Percentiles rank a stretch among this genome's conserved stretches.
These are phyloP conservation scores for Drosophila formosana DNA, from an alignment of 2,888 invertebrate species.

Conservation along the genomic window DNA sequence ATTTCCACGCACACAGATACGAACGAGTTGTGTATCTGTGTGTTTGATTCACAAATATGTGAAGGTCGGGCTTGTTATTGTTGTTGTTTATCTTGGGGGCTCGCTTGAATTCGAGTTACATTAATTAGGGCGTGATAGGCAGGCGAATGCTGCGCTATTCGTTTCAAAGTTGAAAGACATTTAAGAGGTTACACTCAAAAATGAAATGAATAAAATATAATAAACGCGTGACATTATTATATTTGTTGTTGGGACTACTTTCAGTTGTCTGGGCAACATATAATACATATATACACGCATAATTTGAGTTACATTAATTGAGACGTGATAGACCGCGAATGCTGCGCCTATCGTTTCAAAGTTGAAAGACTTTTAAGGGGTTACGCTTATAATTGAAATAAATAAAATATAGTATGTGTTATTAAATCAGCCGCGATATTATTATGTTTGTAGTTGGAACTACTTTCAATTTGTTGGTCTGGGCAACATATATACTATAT, in stretches of 20 bases:
- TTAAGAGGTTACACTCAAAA: not conserved
- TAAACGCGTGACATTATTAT: not conserved
- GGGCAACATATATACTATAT: not conserved
- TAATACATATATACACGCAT: not conserved
- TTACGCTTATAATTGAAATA: not conserved
- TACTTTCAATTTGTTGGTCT: not conserved
- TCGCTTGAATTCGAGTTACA: slow-evolving; percentile 18
- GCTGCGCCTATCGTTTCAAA: not conserved
- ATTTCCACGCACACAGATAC: slow-evolving; percentile 8
- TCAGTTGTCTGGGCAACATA: not conserved
- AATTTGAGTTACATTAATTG: slow-evolving; percentile 17
- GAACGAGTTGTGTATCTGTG: not conserved
- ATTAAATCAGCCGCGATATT: not conserved
- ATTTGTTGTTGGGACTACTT: not conserved
- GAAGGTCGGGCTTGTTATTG: slow-evolving; percentile 49
- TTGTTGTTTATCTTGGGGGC: slow-evolving; percentile 37
- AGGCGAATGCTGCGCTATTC: not conserved
- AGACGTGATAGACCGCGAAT: not conserved
- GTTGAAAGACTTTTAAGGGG: slow-evolving; percentile 3
- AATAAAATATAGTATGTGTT: not conserved
- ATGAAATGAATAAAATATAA: not conserved
- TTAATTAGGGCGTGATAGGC: slow-evolving; percentile 7
- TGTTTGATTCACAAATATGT: slow-evolving; percentile 22
- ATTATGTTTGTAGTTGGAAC: not conserved
- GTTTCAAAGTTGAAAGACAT: not conserved